phyloP scores from a whole-genome alignment of 2,888 invertebrate species.

The Serrognathus titanus region DNA sequence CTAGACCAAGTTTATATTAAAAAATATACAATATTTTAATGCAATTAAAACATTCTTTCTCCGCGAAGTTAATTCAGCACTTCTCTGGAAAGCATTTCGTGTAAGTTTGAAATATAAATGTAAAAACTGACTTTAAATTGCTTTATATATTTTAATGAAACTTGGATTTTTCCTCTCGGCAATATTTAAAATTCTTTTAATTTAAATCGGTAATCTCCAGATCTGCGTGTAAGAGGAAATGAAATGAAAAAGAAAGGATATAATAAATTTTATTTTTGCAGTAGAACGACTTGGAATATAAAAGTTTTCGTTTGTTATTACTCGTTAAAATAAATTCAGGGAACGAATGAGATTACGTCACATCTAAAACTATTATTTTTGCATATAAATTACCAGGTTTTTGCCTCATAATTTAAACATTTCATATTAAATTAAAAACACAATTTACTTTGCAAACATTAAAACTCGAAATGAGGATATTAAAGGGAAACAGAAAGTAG shows the following conservation, averaged over 20 bases:
- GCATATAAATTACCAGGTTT: conserved; percentile 16
- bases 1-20: conserved; percentile 29
- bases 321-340: conserved; percentile 12
- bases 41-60: conserved; percentile 40
- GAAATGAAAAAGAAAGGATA: conserved; percentile 26
- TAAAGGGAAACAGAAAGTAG: conserved; percentile 17
- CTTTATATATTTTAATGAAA: conserved; percentile 39
- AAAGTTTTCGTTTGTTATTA: background rate
- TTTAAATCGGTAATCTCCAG: conserved; percentile 33
- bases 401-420: conserved; percentile 17
- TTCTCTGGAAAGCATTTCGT: conserved; percentile 30
- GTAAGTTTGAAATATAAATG: conserved; percentile 33
- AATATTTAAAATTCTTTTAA: conserved; percentile 35
- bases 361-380: conserved; percentile 17
- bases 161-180: conserved; percentile 34
- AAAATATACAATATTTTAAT: conserved; percentile 40
- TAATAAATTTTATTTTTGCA: conserved; percentile 13
- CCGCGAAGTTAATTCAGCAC: conserved; percentile 32
- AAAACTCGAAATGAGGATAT: conserved; percentile 24
- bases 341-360: conserved; percentile 7
- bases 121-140: conserved; percentile 36
- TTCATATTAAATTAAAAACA: conserved; percentile 31
- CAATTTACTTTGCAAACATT: conserved; percentile 31
- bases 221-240: conserved; percentile 22
- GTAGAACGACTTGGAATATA: conserved; percentile 8